Base-by-base conservation (phyloP, 35 echinoderm and acorn worm species). In the Heliocidaris erythrogramma region DNA sequence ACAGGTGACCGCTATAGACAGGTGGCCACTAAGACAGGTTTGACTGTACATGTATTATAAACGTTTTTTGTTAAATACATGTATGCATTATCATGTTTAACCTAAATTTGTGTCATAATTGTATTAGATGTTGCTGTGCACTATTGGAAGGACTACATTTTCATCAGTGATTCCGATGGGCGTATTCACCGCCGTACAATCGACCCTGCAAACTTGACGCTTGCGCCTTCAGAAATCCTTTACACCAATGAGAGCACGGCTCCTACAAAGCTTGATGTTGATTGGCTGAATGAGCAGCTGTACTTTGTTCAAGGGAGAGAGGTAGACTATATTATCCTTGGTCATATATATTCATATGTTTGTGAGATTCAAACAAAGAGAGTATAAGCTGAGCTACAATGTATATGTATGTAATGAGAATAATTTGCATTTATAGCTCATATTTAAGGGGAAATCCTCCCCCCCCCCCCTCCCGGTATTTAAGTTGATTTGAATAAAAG, bases 221-320 rank as follows among this genome's bases (percentile, higher is more conserved):
- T 88, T 60, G 86, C 85, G 17, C 13, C 91, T 5, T 93, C 97
- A 48, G 96, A 98, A 59, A 65, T 95, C 85, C 91, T 97, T 27
- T 95, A 95, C 48, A 94, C 59, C 48, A 90, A 85, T 30, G 50
- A 85, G 30, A 88, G 48, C n/a, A 9, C 69, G 17, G 53, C 86
- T 84, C 78, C 93, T 18, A 95, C 95, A 8, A 92, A 90, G 32
- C 60, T 98, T 49, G 95, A 94, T 92, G 95, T 98, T 92, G 97
- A 98, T 95, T 98, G 97, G 97, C 90, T 98, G 94, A 96, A 94
- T 89, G 94, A 98, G 91, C 78, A 97, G 59, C 90, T 97, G 7
- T 97, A 97, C 60, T 97, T 97, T 96, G 92, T 97, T 48, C 86
- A 96, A 87, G 94, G 95, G 42, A 69, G 56, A 31, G 88, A 95